Base-by-base conservation (phyloP, 2,888 invertebrate genomes). In the Standfussiana lucernea region DNA sequence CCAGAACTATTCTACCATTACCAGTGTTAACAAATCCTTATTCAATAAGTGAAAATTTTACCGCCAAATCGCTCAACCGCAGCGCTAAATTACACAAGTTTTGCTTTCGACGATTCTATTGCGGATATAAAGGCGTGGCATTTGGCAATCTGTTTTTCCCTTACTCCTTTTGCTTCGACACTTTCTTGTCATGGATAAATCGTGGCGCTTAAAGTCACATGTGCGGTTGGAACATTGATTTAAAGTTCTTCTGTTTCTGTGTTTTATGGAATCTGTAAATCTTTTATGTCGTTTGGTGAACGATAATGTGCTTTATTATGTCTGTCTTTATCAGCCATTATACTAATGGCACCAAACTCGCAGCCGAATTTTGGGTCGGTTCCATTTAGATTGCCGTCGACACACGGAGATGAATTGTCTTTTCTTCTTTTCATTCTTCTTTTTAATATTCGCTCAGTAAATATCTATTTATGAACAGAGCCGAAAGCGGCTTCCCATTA, bases 101-200 rank as follows among this genome's bases (percentile, higher is more conserved):
- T 75, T 40, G 79, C 66, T 78, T 77, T 56, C 77, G 24, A 77
- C 62, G 73, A 82, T 81, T 81, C 69, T 77, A 81, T 82, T 67
- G 66, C 72, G 40, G 66, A 84, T 69, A 74, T 35, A 83, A 10
- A 86, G 84, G 83, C 83, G 79, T 78, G 86, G 70, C 64, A 72
- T 82, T 75, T 79, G 32, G 72, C 66, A 79, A 86, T 84, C 35
- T 35, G 69, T 79, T 79, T 59, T 21, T 45, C 24, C 73, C 50
- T 71, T 45, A 18, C 65, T 70, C 56, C 64, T n/a, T 75, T 72
- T 79, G 45, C 59, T 86, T 86, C 53, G 73, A 83, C 86, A 79
- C 73, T 76, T 86, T 79, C 80, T 79, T 74, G 83, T 82, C 83
- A 47, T 42, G 72, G 86, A 84, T 72, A 75, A 79, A 83, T 76